A percentile compares a stretch with the other conserved stretches of the same genome.
These are phyloP conservation scores for Sarcophaga rosellei DNA, from an alignment of 2,888 invertebrate genomes.

Conservation along the genomic window DNA sequence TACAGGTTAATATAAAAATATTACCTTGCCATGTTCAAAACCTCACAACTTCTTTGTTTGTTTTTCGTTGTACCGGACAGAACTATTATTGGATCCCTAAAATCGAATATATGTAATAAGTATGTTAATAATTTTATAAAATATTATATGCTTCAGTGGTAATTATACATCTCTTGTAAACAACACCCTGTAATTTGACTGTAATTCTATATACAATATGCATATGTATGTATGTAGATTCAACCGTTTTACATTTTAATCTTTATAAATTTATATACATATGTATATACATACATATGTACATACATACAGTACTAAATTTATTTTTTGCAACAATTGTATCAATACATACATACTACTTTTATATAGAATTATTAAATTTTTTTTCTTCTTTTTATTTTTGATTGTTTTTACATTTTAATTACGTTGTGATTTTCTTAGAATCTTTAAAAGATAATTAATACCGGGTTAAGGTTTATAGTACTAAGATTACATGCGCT, in stretches of 20 bases:
- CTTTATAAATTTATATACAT: neutral
- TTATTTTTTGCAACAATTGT: neutral
- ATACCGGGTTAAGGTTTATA: conserved; percentile 27
- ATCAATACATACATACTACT: conserved; percentile 4
- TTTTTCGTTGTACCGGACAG: too few relatives aligned
- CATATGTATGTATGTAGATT: neutral
- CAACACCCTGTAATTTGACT: neutral
- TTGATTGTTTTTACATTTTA: neutral
- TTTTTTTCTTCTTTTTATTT: neutral
- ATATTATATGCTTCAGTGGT: too few relatives aligned
- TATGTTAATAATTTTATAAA: too few relatives aligned
- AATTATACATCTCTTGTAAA: conserved; percentile 6
- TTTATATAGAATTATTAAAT: neutral
- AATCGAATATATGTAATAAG: too few relatives aligned
- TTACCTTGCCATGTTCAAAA: too few relatives aligned
- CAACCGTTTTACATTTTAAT: neutral
- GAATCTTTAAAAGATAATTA: conserved; percentile 17
- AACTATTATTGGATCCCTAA: too few relatives aligned
- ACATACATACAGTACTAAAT: neutral
- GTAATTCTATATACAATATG: conserved; percentile 6
- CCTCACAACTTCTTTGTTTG: too few relatives aligned
- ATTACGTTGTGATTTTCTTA: conserved; percentile 36
- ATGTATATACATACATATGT: too few relatives aligned
- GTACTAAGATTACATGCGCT: neutral
- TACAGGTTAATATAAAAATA: too few relatives aligned